A percentile compares a stretch with the other conserved stretches of the same genome.
These are phyloP conservation scores for Petrolisthes cinctipes DNA, from an alignment of 2,888 invertebrate species.

Conservation along the genomic window DNA sequence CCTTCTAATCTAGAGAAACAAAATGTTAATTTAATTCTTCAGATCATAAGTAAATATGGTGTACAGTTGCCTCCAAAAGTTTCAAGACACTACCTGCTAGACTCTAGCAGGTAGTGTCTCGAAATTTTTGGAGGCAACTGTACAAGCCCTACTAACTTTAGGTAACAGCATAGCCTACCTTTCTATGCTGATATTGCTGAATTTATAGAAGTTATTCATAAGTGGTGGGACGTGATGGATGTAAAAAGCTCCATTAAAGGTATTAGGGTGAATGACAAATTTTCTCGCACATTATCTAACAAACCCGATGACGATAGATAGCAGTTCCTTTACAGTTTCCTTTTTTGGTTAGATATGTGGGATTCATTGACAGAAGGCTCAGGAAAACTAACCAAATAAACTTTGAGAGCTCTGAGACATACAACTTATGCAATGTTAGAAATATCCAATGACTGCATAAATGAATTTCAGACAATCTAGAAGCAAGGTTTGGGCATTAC, in stretches of 20 bases:
- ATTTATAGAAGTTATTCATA: background rate
- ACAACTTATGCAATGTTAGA: background rate
- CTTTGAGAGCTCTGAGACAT: background rate
- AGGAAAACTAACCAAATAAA: background rate
- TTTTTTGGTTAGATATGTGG: conserved; percentile 3
- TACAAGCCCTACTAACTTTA: conserved; percentile 10
- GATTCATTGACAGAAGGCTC: background rate
- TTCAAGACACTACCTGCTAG: too few relatives aligned
- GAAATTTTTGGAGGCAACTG: background rate
- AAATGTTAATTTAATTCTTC: conserved; percentile 17
- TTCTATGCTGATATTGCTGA: background rate
- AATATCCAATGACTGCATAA: background rate
- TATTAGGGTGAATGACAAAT: background rate
- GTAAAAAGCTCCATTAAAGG: background rate
- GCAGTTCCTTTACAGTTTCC: background rate
- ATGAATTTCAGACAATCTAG: background rate
- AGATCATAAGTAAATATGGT: background rate
- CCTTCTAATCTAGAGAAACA: conserved; percentile 4
- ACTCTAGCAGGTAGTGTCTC: too few relatives aligned
- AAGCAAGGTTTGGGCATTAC: too few relatives aligned
- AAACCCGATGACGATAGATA: background rate
- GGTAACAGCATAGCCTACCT: background rate
- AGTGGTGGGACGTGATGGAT: background rate
- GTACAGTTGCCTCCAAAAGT: too few relatives aligned
- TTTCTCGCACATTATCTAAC: background rate